phyloP scores from a whole-genome alignment of 2,797 vertebrate species.

The Podargus strigoides region DNA sequence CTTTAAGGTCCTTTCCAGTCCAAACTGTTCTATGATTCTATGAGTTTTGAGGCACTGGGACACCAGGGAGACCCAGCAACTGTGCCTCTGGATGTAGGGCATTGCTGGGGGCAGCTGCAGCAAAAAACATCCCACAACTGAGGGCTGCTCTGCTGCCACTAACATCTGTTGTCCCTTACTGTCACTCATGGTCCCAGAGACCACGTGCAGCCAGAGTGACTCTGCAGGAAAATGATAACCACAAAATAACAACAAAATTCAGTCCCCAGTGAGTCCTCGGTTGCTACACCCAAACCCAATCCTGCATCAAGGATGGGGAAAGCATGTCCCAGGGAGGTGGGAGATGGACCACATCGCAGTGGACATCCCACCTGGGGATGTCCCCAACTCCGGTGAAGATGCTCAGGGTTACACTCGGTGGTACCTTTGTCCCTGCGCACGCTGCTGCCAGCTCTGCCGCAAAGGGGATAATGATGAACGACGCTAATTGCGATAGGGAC shows the following conservation, averaged over 20 bases:
- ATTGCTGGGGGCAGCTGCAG: neutral
- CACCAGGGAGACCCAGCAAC: neutral
- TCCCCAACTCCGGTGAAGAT: rapidly evolving
- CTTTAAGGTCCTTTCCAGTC: no score
- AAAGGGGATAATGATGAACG: no score
- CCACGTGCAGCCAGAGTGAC: neutral
- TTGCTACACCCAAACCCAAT: neutral
- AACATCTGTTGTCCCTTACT: neutral
- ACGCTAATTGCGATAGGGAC: rapidly evolving
- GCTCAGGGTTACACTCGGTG: neutral
- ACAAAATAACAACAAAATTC: neutral
- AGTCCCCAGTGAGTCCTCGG: rapidly evolving
- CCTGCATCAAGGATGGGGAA: rapidly evolving
- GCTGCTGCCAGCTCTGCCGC: no score
- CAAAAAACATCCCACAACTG: neutral
- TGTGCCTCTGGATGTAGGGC: rapidly evolving
- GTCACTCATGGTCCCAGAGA: neutral
- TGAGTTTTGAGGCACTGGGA: neutral
- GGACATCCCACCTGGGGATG: neutral
- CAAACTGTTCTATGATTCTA: no score
- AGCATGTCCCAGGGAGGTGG: neutral
- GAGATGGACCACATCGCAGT: neutral
- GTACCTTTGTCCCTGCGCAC: neutral
- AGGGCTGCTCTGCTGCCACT: neutral
- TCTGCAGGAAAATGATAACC: neutral